Evolutionary conservation across 2,113 vertebrate species (phyloP).

Genomic region (Gyps fulvus): DNA sequence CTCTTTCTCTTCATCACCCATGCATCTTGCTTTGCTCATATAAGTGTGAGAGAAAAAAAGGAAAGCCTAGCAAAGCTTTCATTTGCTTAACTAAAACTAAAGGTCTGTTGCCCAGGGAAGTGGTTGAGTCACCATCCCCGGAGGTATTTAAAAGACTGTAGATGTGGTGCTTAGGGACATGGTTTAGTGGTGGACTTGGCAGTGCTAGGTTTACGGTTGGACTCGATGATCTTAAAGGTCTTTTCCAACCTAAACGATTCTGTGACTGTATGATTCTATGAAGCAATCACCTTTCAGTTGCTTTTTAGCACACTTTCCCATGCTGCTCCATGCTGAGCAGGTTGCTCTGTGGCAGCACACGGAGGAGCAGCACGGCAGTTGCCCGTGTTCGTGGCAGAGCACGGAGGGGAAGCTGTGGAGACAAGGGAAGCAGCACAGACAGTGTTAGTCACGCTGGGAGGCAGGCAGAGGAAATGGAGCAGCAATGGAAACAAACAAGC

Average conservation of each 20-base stretch:
- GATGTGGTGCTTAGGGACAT: neutral
- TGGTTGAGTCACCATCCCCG: neutral
- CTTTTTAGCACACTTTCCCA: neutral
- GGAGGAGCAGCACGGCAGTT: neutral
- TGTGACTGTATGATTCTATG: neutral
- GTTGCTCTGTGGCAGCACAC: rapidly evolving
- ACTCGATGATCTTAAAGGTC: neutral
- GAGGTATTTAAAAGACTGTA: neutral
- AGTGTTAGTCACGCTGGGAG: constrained; percentile 1
- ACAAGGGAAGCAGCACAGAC: constrained; percentile 54
- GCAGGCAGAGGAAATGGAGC: neutral
- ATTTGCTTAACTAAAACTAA: neutral
- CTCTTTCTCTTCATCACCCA: neutral
- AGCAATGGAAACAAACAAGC: constrained; percentile 45
- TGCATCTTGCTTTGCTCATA: neutral
- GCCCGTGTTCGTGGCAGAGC: neutral
- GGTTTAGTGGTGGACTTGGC: neutral
- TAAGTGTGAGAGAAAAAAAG: neutral
- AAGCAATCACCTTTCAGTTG: rapidly evolving
- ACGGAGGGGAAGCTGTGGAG: neutral
- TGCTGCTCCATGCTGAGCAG: neutral
- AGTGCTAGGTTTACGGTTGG: neutral
- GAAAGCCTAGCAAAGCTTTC: neutral
- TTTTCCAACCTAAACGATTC: neutral
- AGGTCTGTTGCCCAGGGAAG: neutral